Evolutionary conservation across 2,113 vertebrate genomes (phyloP), one percentile per base, ranked within the genome.

Genomic region (Dipodomys merriami): DNA sequence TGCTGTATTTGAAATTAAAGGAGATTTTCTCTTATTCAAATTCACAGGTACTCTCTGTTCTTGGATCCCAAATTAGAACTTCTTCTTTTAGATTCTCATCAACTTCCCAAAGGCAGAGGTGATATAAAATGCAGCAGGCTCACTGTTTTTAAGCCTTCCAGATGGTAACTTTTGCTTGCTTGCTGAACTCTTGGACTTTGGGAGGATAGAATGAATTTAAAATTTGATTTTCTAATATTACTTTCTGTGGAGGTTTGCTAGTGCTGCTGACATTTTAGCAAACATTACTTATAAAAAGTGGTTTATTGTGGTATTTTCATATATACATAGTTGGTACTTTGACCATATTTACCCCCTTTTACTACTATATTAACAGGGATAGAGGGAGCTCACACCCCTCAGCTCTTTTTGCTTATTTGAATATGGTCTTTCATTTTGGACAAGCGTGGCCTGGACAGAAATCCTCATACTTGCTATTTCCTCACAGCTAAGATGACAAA

Each of bases 61-160:
- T 87, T 69, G 79, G n/a, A 65, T 2, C 1, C 2, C 39, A 65
- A 35, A n/a, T 87, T 79, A 88, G 78, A 7, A 12, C 5, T 2
- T 3, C 29, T 92, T 90, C 77, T 46, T 87, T 96, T 53, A 62
- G 67, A 92, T 62, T 60, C 35, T 49, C 49, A 49, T 86, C 69
- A 29, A 85, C n/a, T 80, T 79, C 53, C 62, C 68, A 69, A 30
- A 69, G n/a, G 49, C 39, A 33, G 92, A 86, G 49, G 19, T 13
- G 18, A 39, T 60, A 23, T 29, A 86, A 90, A 83, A 68, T 33
- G 29, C 11, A 79, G 65, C 25, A 69, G 18, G 35, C 8, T 62
- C 68, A 3, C 30, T 10, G 62, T 74, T 79, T 94, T 67, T 39
- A 78, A 73, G 1, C 5, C 22, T 12, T 86, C 35, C 27, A 29